These are phyloP conservation scores for Orthonyx spaldingii DNA, from an alignment of 2,113 vertebrate genomes.

Conservation along the genomic window DNA sequence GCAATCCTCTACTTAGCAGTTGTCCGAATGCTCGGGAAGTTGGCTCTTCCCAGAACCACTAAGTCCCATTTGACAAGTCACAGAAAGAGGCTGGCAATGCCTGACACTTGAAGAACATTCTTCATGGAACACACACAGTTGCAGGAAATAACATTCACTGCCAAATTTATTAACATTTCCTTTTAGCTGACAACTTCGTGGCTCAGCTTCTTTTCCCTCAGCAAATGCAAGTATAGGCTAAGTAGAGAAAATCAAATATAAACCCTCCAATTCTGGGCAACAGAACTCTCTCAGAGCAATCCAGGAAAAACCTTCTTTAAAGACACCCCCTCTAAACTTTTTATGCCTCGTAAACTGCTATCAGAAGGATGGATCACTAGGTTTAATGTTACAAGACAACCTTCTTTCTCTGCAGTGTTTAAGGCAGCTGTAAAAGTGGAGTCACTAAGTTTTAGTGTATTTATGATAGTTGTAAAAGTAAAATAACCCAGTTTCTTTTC, in stretches of 20 bases:
- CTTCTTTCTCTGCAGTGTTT: background rate
- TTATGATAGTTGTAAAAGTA: constrained; percentile 33
- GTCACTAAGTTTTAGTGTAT: constrained; percentile 8
- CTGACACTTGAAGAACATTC: background rate
- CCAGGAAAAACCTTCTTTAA: background rate
- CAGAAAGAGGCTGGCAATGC: background rate
- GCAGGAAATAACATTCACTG: background rate
- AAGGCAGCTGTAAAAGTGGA: background rate
- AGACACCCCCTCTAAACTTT: background rate
- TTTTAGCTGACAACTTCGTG: background rate
- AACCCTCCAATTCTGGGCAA: background rate
- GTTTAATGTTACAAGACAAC: background rate
- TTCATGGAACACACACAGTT: background rate
- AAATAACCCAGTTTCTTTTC: background rate
- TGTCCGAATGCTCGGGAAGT: background rate
- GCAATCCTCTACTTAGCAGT: background rate
- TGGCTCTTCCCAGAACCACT: background rate
- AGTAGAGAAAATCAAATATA: background rate
- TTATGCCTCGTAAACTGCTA: background rate
- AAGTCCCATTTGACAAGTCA: background rate
- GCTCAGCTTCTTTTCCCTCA: background rate
- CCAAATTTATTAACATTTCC: background rate
- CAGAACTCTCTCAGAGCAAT: background rate
- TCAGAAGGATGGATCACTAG: background rate
- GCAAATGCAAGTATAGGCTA: background rate